Evolutionary conservation across 2,888 invertebrate species (phyloP), one percentile per base, ranked within the genome.

Genomic region (Ophion obscuratus): DNA sequence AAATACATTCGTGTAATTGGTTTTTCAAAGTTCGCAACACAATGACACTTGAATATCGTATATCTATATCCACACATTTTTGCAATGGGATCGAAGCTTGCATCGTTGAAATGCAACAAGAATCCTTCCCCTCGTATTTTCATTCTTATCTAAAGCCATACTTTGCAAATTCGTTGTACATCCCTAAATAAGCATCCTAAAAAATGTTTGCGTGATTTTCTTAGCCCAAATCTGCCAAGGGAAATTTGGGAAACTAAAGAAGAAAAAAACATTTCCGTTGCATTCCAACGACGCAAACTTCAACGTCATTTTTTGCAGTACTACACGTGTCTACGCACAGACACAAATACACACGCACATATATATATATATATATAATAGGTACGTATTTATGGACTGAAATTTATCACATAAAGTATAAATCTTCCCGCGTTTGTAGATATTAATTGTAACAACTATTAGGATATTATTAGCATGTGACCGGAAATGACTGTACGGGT

Each of bases 401-500:
- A 66, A n/a, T 20, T 67, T 17, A 36, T 53, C 9, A 2, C 27
- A 67, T 77, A 14, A 53, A 53, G 59, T 61, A 57, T 80, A 20
- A 76, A 71, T 24, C 66, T 74, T 80, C 36, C 75, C 47, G 53
- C 53, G 53, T 53, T 74, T 68, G n/a, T 76, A 11, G 67, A 64
- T 76, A 53, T 62, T 31, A 78, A 59, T 59, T 57, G 53, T 53
- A 66, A 75, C 11, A 79, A 17, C 73, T 36, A 82, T 79, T 76
- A 85, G 75, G 71, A 74, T 68, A 36, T 36, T 20, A 73, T 76
- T 62, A 81, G 78, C 74, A 53, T 70, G 64, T 76, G 61, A 79
- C 83, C 83, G 71, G 67, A 83, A 71, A 80, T 71, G 81, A 81
- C 31, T 78, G 85, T 64, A 82, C 78, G 82, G 76, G 82, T 85